Conservation (phyloP, 2,888 invertebrate genomes). For the Venustoraphidia nigricollis region DNA sequence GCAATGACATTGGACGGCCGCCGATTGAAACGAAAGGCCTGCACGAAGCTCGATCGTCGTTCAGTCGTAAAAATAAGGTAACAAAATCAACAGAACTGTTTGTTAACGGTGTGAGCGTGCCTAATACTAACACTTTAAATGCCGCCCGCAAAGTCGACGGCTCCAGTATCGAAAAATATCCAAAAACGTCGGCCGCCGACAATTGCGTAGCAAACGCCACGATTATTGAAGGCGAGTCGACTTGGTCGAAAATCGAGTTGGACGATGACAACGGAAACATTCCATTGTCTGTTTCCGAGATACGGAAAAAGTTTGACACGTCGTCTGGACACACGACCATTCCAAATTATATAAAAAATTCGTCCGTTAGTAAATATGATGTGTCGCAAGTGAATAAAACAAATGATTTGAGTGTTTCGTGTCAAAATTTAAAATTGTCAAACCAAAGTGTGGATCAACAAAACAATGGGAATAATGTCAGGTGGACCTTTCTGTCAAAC, state of each 20-base stretch:
- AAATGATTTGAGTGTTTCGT: constrained; percentile 19
- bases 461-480: constrained; percentile 5
- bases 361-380: constrained; percentile 23
- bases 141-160: constrained; percentile 20
- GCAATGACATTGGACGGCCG: constrained; percentile 37
- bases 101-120: constrained; percentile 21
- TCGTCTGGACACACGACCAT: constrained; percentile 32
- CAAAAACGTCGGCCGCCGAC: constrained; percentile 2
- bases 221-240: neutral
- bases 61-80: constrained; percentile 23
- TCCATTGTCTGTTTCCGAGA: constrained; percentile 39
- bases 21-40: constrained; percentile 19
- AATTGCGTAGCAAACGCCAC: neutral
- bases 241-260: constrained; percentile 22
- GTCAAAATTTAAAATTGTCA: constrained; percentile 7
- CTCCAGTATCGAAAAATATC: constrained; percentile 11
- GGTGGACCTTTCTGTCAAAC: constrained; percentile 2
- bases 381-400: constrained; percentile 27
- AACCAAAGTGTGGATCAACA: constrained; percentile 1
- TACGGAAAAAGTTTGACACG: constrained; percentile 38
- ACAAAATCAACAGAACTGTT: constrained; percentile 22
- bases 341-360: constrained; percentile 19
- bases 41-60: constrained; percentile 23
- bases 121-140: constrained; percentile 23
- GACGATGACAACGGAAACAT: constrained; percentile 44